Base-by-base conservation (phyloP, 2,797 vertebrate genomes). In the Danio kyathit region DNA sequence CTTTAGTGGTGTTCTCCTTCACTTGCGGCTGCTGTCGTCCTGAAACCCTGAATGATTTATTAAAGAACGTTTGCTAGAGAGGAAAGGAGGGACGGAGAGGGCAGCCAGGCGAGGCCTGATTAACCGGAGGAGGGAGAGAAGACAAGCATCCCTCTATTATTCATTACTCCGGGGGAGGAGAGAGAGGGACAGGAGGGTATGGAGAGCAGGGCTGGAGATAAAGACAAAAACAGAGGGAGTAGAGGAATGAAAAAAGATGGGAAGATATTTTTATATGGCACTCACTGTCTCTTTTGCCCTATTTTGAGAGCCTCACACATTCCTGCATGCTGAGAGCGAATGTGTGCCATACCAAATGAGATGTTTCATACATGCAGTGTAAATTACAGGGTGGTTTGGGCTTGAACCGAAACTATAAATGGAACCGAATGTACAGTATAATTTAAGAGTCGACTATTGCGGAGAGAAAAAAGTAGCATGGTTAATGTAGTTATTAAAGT, bases 81-180 rank as follows among this genome's bases (percentile, higher is more conserved):
- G 79, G 83, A 88, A 89, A 89, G 87, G 84, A 88, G 86, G 88
- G 85, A 85, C 67, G 85, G 82, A 86, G 88, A 91, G 93, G 90
- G 90, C 90, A 91, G 91, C 88, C 90, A 92, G 89, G 89, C 90
- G 76, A 90, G 89, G 89, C 83, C 91, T 92, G 92, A 94, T 94
- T 93, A 93, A 92, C 88, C 86, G 85, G 83, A 87, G 87, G 88
- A 93, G 89, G 82, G 82, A 89, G 87, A 88, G 87, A 92, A 89
- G 90, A 94, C 91, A 93, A 92, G 90, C 89, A 88, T 84, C 89
- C 88, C 85, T 94, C 89, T 88, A 93, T 94, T 94, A 94, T 94
- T 94, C 91, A 94, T 92, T 83, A 88, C 87, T 88, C 86, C 78
- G 85, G 86, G 84, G 86, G 84, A 91, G 84, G 76, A 80, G 76